These are phyloP conservation scores for Apostichopus californicus DNA, from an alignment of 35 echinoderm and acorn worm genomes.

Conservation along the genomic window DNA sequence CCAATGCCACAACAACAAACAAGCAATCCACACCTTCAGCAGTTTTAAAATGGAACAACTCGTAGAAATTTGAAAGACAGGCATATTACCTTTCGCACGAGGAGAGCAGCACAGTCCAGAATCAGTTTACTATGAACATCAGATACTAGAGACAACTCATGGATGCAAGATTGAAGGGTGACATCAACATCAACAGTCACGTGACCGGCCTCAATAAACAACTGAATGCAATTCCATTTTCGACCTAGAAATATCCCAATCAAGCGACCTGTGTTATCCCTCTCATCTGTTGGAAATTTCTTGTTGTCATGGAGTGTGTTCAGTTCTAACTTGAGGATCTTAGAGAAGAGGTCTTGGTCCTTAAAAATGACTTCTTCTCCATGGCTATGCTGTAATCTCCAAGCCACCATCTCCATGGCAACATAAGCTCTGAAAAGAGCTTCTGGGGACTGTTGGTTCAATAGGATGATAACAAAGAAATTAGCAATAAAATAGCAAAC, in stretches of 20 bases:
- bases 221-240: conserved; percentile 41
- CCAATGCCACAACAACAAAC: background rate
- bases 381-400: conserved; percentile 32
- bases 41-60: no score
- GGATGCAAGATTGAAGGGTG: conserved; percentile 9
- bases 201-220: conserved; percentile 41
- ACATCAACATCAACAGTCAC: conserved; percentile 19
- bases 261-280: conserved; percentile 17
- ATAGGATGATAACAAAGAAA: background rate
- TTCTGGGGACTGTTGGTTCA: background rate
- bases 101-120: conserved; percentile 47
- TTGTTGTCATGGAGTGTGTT: conserved; percentile 34
- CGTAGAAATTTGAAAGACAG: background rate
- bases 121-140: conserved; percentile 28
- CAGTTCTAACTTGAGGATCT: conserved; percentile 28
- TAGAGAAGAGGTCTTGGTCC: conserved; percentile 13
- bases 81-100: background rate
- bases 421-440: conserved; percentile 31
- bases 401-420: conserved; percentile 20
- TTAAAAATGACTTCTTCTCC: conserved; percentile 2
- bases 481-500: background rate
- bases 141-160: conserved; percentile 43
- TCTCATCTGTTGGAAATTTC: conserved; percentile 12
- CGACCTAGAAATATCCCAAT: conserved; percentile 33
- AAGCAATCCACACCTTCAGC: no score